Evolutionary conservation across 2,797 vertebrate species (phyloP).

Genomic region (Pangasius krempfi): DNA sequence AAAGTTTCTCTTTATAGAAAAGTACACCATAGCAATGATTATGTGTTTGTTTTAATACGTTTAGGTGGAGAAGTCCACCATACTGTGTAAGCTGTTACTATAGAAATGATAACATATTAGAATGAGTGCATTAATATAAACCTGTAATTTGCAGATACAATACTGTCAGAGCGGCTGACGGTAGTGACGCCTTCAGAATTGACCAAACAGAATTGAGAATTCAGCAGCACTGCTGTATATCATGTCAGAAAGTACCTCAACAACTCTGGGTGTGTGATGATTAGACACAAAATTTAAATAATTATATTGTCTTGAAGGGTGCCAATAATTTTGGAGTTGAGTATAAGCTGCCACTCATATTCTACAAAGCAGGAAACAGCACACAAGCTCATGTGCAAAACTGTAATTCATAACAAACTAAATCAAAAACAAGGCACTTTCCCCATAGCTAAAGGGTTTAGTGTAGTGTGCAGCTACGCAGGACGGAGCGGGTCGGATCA

Average conservation of each 20-base stretch:
- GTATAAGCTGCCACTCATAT: conserved; percentile 37
- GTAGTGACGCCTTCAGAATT: not conserved
- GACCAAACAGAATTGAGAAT: not conserved
- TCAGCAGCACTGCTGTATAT: not conserved
- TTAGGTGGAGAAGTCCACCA: not conserved
- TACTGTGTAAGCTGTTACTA: not conserved
- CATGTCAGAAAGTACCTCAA: not conserved
- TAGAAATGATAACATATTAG: not conserved
- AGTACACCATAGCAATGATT: not conserved
- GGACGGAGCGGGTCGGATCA: not conserved
- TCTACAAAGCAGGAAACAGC: conserved; percentile 26
- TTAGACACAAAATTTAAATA: conserved; percentile 1
- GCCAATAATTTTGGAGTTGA: not conserved
- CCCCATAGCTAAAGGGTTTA: not conserved
- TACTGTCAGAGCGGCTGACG: not conserved
- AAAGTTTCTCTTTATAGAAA: not conserved
- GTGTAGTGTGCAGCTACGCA: not conserved
- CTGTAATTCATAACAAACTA: not conserved
- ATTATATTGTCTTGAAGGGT: not conserved
- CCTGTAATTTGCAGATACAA: not conserved
- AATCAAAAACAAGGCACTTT: conserved; percentile 32
- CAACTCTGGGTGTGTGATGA: conserved; percentile 1
- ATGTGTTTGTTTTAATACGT: not conserved
- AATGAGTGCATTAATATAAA: not conserved
- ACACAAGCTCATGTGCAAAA: conserved; percentile 9